Base-by-base conservation (phyloP, 2,113 vertebrate species). In the Aptenodytes forsteri region DNA sequence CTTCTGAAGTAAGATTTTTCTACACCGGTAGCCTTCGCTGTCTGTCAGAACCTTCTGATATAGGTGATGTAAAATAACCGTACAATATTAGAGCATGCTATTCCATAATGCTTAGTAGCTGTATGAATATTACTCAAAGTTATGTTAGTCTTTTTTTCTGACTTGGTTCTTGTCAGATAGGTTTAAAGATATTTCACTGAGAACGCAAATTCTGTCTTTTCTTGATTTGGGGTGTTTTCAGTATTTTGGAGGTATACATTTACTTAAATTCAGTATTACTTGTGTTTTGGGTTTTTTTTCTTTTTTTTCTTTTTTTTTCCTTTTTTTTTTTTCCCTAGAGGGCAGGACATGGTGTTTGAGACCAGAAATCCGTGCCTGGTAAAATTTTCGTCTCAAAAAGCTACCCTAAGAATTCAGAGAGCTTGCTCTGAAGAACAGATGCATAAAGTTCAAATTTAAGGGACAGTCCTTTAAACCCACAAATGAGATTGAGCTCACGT, bases 1-100 rank as follows among this genome's bases (percentile, higher is more conserved):
- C 98, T 99, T 99, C 99, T 99, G 98, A 99, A 98, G 98, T 98
- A 98, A 98, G 98, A 98, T 98, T 98, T 99, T 99, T 99, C 98
- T 99, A 99, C 99, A 99, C 99, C 99, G 98, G 99, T 99, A 99
- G 99, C 99, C 99, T 99, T 99, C 98, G 99, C 99, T 99, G 99
- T 99, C 99, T 99, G 98, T 99, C 99, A 99, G 98, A 99, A 98
- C 98, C 98, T 98, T 99, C 99, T 99, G 99, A 99, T 99, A 99
- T 99, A 99, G 98, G 99, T 99, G 98, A 99, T 99, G 99, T 99
- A 99, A 99, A 98, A 99, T 99, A 99, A 99, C 98, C 99, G 98
- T 98, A 98, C 98, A 98, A 99, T 99, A 99, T 99, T 99, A 99
- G 98, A 99, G 99, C 99, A 99, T 99, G 99, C 98, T 98, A 98